Evolutionary conservation across 1,140 invertebrate species (phyloP), one percentile per base, ranked within the genome.

Genomic region (Geopemphigus sp.): DNA sequence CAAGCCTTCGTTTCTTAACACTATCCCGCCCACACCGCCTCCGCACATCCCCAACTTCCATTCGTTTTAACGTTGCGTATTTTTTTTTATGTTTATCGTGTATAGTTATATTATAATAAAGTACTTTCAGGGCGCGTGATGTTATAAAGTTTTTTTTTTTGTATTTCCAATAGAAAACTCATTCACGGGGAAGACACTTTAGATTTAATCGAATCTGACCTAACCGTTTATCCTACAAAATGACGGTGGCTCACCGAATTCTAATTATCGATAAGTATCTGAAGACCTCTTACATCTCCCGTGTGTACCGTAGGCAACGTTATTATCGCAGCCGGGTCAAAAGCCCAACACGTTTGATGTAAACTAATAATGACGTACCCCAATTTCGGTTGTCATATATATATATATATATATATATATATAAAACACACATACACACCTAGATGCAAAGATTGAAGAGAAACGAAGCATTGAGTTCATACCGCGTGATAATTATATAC

Each of bases 331-430:
- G 17, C 5, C 45, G 45, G 45, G 66, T 68, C 66, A 47, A 68
- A 68, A 68, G 15, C 66, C 14, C 14, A 50, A 50, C 66, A 45
- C 45, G 45, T 68, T 68, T 68, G 66, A 68, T 68, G 66, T 68
- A 50, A 68, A 68, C 66, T 68, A 68, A 68, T 68, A 68, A 68
- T 50, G 66, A 68, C 66, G 15, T 68, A 50, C n/a, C 66, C 66
- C 39, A 50, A 68, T 68, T 24, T 68, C 14, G 11, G 39, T 39
- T 39, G 32, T 4, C 32, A 39, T 39, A 39, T 39, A n/a, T n/a
- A n/a, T n/a, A n/a, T n/a, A n/a, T n/a, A n/a, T n/a, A n/a, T n/a
- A n/a, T n/a, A n/a, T n/a, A n/a, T 8, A 8, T 39, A 39, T 39
- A 39, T 39, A 39, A 39, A 39, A 39, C 3, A 39, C 32, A 4